Percentiles rank a stretch among this genome's conserved stretches.
Evolutionary conservation across 1,140 invertebrate species (phyloP).

Genomic region (Drosophila sturtevanti): DNA sequence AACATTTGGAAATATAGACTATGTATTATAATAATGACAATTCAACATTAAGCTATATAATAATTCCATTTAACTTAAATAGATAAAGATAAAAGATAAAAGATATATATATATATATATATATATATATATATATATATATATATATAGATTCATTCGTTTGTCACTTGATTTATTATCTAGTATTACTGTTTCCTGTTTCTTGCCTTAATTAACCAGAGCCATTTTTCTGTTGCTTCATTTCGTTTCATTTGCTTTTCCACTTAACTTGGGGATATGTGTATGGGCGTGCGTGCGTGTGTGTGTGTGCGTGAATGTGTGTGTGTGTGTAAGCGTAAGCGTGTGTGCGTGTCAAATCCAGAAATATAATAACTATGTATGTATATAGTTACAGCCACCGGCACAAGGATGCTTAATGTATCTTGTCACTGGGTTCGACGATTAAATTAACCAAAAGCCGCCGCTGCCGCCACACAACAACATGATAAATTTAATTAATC

Average conservation of each 20-base stretch:
- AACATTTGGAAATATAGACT: no score
- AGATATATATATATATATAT: no score
- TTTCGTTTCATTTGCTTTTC: constrained; percentile 28
- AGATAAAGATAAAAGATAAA: no score
- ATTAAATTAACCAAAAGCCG: constrained; percentile 69
- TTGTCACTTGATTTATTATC: constrained; percentile 18
- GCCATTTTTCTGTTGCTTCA: constrained; percentile 40
- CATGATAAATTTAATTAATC: constrained; percentile 81
- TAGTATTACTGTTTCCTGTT: constrained; percentile 21
- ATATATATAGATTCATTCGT: constrained; percentile 33
- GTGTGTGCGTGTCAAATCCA: constrained; percentile 36
- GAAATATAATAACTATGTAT: constrained; percentile 29
- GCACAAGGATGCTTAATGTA: constrained; percentile 63
- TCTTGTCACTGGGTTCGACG: constrained; percentile 70
- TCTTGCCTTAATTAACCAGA: constrained; percentile 70
- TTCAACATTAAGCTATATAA: no score
- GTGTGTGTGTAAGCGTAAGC: background rate
- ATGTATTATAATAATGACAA: no score
- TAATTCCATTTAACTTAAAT: no score
- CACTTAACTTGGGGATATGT: background rate
- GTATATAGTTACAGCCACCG: constrained; percentile 17
- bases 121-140: no score
- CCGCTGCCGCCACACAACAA: constrained; percentile 50
- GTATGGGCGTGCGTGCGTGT: background rate
- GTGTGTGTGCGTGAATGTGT: constrained; percentile 27